These are phyloP conservation scores for Hypotaenidia okinawae DNA, from an alignment of 2,797 vertebrate genomes.

Conservation along the genomic window DNA sequence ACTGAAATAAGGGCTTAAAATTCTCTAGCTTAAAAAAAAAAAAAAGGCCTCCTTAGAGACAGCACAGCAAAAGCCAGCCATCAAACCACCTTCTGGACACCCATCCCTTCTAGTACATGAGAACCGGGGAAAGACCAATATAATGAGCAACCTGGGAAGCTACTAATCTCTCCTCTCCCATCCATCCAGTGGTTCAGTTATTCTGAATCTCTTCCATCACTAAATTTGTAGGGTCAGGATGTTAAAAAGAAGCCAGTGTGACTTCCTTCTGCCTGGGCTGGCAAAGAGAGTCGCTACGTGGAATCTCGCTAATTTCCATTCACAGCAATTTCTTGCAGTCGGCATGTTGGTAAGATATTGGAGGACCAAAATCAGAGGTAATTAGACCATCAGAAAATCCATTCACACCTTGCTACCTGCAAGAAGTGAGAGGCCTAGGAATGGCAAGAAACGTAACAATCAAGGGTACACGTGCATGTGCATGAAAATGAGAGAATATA, in stretches of 20 bases:
- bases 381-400: neutral
- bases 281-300: neutral
- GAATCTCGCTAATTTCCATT: neutral
- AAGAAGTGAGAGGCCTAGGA: neutral
- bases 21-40: neutral
- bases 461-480: fast-evolving
- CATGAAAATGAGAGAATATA: neutral
- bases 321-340: neutral
- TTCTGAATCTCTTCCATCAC: neutral
- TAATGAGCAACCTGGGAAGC: neutral
- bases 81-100: neutral
- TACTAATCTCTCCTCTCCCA: neutral
- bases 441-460: neutral
- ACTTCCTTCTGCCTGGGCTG: neutral
- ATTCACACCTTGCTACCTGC: neutral
- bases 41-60: neutral
- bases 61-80: neutral
- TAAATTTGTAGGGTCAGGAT: neutral
- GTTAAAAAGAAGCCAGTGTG: neutral
- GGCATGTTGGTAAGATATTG: neutral
- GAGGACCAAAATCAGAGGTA: neutral
- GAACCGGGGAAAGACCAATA: neutral
- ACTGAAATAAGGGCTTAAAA: neutral
- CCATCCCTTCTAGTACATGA: too few relatives aligned
- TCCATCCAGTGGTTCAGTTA: neutral